These are phyloP conservation scores for Drosophila nasuta DNA, from an alignment of 1,140 invertebrate species.

Conservation along the genomic window DNA sequence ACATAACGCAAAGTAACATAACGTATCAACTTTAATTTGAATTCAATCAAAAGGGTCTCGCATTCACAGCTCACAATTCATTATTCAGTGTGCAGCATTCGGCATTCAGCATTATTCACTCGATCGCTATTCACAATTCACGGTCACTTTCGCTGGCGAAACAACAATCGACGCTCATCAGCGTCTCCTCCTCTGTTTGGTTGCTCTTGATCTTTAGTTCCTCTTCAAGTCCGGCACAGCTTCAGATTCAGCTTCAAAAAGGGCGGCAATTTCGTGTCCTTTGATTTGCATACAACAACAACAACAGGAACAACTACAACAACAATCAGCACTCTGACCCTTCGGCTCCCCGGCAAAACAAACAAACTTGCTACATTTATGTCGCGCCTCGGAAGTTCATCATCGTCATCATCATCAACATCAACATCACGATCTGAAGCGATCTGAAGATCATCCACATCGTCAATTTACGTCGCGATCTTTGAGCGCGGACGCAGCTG, in stretches of 20 bases:
- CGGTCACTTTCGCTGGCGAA: conserved; percentile 55
- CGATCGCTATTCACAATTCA: conserved; percentile 25
- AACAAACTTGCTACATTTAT: conserved; percentile 79
- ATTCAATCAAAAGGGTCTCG: conserved; percentile 69
- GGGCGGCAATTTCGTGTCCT: conserved; percentile 46
- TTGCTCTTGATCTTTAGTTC: conserved; percentile 37
- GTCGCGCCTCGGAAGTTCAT: conserved; percentile 65
- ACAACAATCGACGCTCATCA: conserved; percentile 79
- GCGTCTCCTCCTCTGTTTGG: conserved; percentile 8
- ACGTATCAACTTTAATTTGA: conserved; percentile 73
- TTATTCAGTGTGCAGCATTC: conserved; percentile 5
- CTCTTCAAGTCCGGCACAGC: conserved; percentile 40
- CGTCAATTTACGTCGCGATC: conserved; percentile 52
- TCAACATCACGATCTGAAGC: conserved; percentile 27
- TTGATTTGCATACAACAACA: conserved; percentile 70
- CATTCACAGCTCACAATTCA: conserved; percentile 18
- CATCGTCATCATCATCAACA: conserved; percentile 54
- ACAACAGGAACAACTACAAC: conserved; percentile 17
- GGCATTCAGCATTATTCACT: conserved; percentile 1
- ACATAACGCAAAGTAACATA: conserved; percentile 3
- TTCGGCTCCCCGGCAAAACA: conserved; percentile 65
- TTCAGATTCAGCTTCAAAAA: conserved; percentile 32
- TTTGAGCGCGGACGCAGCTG: conserved; percentile 62
- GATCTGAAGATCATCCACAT: conserved; percentile 47
- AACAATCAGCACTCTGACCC: conserved; percentile 56